Evolutionary conservation across 2,113 vertebrate genomes (phyloP).

Genomic region (Potamarius usumacintae): DNA sequence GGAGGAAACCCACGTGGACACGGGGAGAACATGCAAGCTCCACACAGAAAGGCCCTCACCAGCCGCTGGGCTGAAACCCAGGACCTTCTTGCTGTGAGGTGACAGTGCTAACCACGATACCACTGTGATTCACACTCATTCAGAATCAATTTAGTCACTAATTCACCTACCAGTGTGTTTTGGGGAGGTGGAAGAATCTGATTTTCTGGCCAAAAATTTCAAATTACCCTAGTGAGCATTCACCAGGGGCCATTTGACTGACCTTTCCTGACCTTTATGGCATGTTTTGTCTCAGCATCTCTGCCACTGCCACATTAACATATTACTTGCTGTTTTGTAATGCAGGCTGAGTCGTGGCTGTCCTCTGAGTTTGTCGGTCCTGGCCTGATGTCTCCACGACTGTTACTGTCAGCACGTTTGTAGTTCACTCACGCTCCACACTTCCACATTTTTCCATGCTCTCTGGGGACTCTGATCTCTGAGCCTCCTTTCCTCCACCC

Average conservation of each 20-base stretch:
- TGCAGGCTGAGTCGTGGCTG: constrained; percentile 26
- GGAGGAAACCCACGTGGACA: no score
- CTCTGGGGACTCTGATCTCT: constrained; percentile 54
- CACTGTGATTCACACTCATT: not conserved
- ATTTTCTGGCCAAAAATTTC: not conserved
- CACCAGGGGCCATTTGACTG: not conserved
- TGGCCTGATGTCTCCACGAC: constrained; percentile 17
- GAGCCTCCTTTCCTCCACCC: constrained; percentile 24
- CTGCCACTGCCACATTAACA: constrained; percentile 18
- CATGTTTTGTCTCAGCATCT: constrained; percentile 17
- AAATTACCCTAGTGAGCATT: not conserved
- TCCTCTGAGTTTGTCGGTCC: constrained; percentile 17
- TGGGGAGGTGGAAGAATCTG: not conserved
- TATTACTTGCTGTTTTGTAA: constrained; percentile 18
- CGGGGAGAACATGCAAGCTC: no score
- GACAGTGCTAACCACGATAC: no score
- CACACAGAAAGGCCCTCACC: no score
- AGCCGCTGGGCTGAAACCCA: no score
- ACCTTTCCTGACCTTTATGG: constrained; percentile 10
- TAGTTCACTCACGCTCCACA: constrained; percentile 50
- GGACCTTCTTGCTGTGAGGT: no score
- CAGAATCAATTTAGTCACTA: not conserved
- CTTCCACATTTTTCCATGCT: constrained; percentile 49
- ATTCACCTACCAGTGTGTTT: not conserved
- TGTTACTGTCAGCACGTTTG: constrained; percentile 45